A percentile compares a stretch with the other conserved stretches of the same genome.
These are phyloP conservation scores for Spilarctia lutea DNA, from an alignment of 2,888 invertebrate genomes.

Conservation along the genomic window DNA sequence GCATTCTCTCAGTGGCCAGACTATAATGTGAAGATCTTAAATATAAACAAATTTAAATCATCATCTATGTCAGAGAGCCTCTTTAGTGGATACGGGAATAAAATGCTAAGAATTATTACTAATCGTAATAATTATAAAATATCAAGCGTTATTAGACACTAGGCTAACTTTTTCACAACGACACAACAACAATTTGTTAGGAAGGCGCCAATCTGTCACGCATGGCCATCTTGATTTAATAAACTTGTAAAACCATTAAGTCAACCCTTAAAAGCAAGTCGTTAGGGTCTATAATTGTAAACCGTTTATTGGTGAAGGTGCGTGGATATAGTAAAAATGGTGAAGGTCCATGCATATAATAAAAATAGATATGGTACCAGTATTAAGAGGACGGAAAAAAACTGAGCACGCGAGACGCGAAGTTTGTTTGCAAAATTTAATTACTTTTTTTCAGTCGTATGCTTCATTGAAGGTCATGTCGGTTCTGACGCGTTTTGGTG, in stretches of 20 bases:
- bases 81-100: too few species aligned
- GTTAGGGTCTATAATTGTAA: slow-evolving; percentile 30
- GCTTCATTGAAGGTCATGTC: too few species aligned
- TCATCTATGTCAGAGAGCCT: too few species aligned
- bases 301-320: slow-evolving; percentile 7
- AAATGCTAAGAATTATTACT: too few species aligned
- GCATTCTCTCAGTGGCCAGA: too few species aligned
- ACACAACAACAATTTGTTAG: slow-evolving; percentile 30
- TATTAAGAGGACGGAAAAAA: too few species aligned
- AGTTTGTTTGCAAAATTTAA: too few species aligned
- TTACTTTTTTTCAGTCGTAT: too few species aligned
- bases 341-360: not conserved
- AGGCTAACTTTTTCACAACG: not conserved
- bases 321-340: too few species aligned
- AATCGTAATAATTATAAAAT: not conserved
- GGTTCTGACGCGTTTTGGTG: too few species aligned
- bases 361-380: slow-evolving; percentile 12
- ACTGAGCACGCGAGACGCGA: not conserved
- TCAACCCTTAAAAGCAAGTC: slow-evolving; percentile 26
- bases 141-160: not conserved
- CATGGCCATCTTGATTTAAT: slow-evolving; percentile 38
- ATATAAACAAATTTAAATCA: too few species aligned
- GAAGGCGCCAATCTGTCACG: slow-evolving; percentile 55
- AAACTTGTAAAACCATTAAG: slow-evolving; percentile 31
- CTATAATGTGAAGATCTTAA: too few species aligned